Conservation (phyloP, 2,797 vertebrate species). For the Etheostoma nigrum region DNA sequence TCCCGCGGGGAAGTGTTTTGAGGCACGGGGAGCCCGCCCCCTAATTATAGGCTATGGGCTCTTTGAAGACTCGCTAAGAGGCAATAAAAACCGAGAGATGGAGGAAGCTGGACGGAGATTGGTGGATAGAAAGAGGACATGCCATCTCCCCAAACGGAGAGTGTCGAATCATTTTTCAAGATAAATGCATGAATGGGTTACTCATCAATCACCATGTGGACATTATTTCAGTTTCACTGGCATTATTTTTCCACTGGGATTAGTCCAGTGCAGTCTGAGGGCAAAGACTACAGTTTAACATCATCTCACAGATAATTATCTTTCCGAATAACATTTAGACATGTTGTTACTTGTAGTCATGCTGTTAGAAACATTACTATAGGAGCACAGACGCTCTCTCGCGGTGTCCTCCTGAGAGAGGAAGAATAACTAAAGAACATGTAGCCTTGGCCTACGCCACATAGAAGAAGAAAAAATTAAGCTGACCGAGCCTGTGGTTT, state of each 20-base stretch:
- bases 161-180: constrained; percentile 66
- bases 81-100: constrained; percentile 84
- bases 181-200: constrained; percentile 76
- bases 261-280: constrained; percentile 48
- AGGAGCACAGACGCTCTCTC: constrained; percentile 13
- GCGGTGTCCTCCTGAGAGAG: constrained; percentile 35
- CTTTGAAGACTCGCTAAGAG: constrained; percentile 89
- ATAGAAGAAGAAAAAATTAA: constrained; percentile 68
- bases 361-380: constrained; percentile 25
- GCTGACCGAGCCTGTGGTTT: constrained; percentile 80
- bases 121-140: constrained; percentile 70
- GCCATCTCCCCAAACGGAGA: constrained; percentile 68
- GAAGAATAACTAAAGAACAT: constrained; percentile 67
- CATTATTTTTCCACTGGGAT: constrained; percentile 65
- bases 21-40: constrained; percentile 88
- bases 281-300: constrained; percentile 27
- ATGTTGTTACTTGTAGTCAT: constrained; percentile 26
- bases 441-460: constrained; percentile 58
- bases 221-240: constrained; percentile 70
- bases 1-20: constrained; percentile 85
- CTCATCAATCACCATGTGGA: constrained; percentile 75
- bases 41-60: constrained; percentile 88
- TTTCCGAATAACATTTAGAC: constrained; percentile 4
- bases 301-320: constrained; percentile 39
- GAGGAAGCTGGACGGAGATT: constrained; percentile 70